Evolutionary conservation across 2,888 invertebrate genomes (phyloP), one percentile per base, ranked within the genome.

Genomic region (Eupithecia inturbata): DNA sequence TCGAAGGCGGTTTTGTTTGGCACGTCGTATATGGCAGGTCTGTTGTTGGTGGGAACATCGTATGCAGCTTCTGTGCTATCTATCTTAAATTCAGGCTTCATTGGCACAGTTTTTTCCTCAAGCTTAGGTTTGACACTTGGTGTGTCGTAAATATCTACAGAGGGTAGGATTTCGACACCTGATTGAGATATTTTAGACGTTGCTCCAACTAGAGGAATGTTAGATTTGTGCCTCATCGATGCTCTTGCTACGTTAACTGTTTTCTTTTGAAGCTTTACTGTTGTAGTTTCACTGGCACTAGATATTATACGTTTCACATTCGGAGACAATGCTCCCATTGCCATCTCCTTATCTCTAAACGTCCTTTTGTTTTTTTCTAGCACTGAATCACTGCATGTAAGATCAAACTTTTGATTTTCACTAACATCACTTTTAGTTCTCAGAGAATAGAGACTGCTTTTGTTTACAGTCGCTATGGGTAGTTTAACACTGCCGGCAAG

Each of bases 301-400:
- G 95, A 95, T 77, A 96, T 92, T 90, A 96, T 95, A 78, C 96
- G 91, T 85, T 95, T 96, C 6, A 96, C 96, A 82, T 95, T 95
- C 6, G 96, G 95, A 26, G 96, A 96, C 19, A 96, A 89, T 83
- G 95, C 95, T 72, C 95, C 95, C 83, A 96, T 95, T 66, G 93
- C 85, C 72, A 87, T 82, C 72, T 92, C 85, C 82, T 84, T 85
- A 81, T 93, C 93, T 82, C 88, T 91, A 71, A 91, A 85, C 79
- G 89, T 90, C 82, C 90, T 92, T 84, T 89, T 82, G 68, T 87
- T 85, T 82, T 85, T 89, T 75, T 85, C 70, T 75, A 84, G 80
- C 77, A 87, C 81, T 74, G 84, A 81, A 82, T 92, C 92, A 91
- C 91, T 92, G 79, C 88, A 78, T 71, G 84, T 82, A 75, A 86